Evolutionary conservation across 2,113 vertebrate genomes (phyloP), one percentile per base, ranked within the genome.

Genomic region (Antennarius striatus): DNA sequence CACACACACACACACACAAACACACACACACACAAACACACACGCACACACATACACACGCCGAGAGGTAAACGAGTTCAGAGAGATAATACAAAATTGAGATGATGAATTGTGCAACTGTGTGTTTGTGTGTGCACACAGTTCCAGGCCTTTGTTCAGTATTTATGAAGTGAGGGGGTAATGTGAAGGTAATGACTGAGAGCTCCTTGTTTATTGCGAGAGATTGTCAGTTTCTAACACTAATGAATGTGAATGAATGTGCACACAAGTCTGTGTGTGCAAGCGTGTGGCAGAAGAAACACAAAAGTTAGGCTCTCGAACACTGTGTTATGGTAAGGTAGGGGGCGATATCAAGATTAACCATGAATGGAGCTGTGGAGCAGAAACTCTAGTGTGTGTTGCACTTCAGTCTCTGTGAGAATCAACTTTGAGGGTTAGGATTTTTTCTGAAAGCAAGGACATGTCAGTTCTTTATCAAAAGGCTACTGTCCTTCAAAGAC

Each of bases 221-320:
- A 56, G 61, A 76, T 77, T 13, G 7, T 50, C 30, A 71, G 50
- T 80, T 68, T 68, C 53, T 60, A 49, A 59, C 52, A 58, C 29
- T 75, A 75, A 83, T 54, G 70, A 76, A 82, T 71, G 56, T 71
- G 30, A 59, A 63, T 80, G 55, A 74, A 58, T 79, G 75, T 64
- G 52, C 54, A 16, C 39, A 43, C 42, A 48, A 3, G 12, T 73
- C 14, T 32, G 32, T 22, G 8, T 47, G 10, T 12, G 48, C 17
- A 39, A 52, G 32, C n/a, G 8, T 47, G 10, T 14, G 48, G n/a
- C 29, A 52, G 15, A 12, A 56, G 60, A 55, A 3, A 6, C 11
- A 32, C 40, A 54, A 53, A 56, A 63, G 63, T 32, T 9, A 61
- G 45, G 45, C 36, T 30, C 10, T 30, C 59, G 65, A 28, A 22